These are phyloP conservation scores for Acrocephalus kingi DNA, from an alignment of 2,113 vertebrate genomes.

Conservation along the genomic window DNA sequence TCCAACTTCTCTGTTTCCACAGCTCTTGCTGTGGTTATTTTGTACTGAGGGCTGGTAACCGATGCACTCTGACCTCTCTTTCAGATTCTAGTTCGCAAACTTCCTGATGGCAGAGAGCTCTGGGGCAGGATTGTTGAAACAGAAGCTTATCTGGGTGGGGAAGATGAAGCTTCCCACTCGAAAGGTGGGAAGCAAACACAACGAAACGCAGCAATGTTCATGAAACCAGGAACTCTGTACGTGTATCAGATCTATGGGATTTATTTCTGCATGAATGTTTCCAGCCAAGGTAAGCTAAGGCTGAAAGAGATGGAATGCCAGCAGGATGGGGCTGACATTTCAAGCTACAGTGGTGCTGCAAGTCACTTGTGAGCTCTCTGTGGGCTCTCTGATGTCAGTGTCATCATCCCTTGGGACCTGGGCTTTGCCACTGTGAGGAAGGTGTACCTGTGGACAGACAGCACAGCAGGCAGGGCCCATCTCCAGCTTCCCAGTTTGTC, in stretches of 20 bases:
- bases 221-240: constrained; percentile 93
- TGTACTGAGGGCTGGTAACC: background rate
- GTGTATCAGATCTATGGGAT: constrained; percentile 94
- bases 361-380: background rate
- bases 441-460: background rate
- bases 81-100: constrained; percentile 86
- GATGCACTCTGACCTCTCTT: constrained; percentile 22
- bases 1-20: background rate
- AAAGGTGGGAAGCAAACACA: constrained; percentile 88
- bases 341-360: background rate
- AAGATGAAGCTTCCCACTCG: constrained; percentile 93
- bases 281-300: constrained; percentile 86
- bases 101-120: constrained; percentile 83
- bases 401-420: background rate
- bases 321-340: background rate
- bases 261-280: constrained; percentile 93
- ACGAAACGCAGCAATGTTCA: constrained; percentile 93
- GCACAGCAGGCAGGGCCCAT: background rate
- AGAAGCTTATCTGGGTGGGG: constrained; percentile 92
- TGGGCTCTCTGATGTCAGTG: background rate
- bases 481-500: background rate
- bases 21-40: background rate
- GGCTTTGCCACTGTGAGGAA: background rate
- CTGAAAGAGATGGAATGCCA: background rate
- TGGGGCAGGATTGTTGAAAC: constrained; percentile 92